Evolutionary conservation across 2,113 vertebrate species (phyloP), one percentile per base, ranked within the genome.

Genomic region (Myrmecophaga tridactyla): DNA sequence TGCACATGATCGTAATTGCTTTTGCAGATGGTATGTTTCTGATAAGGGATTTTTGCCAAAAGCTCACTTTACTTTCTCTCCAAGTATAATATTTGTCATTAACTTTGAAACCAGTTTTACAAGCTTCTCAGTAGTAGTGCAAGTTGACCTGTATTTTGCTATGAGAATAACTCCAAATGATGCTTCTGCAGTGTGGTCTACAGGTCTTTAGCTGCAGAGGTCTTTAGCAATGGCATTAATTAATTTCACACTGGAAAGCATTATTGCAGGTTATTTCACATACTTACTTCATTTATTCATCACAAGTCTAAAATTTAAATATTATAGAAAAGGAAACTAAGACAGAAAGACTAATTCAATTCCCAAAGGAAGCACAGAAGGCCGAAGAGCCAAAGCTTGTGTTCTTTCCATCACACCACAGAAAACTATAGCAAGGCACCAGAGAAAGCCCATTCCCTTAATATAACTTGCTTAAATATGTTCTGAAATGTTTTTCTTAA

Each of bases 51-150:
- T 96, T 97, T 83, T 96, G 96, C 90, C 96, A 97, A 96, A 96
- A 97, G 95, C 82, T 97, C 94, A n/a, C 89, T 97, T 96, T 89
- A 96, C 94, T 97, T 96, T 96, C 96, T 95, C 67, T 96, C 95
- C 94, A 96, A 96, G 92, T 81, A 96, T 94, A 96, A 90, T 97
- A 97, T 96, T 96, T 97, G 95, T 94, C 89, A 97, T 96, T 96
- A 96, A 97, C 82, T 95, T 96, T 95, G 82, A 97, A 97, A 97
- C 96, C 97, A 96, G 97, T 96, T 97, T 95, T 96, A 97, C 97
- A 96, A 96, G 96, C 85, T 95, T 95, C 86, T 95, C 60, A 86
- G 69, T 70, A 63, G 15, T 85, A 62, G 63, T 80, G 41, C 91
- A 72, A 94, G 75, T n/a, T 94, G 69, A 95, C 67, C 94, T 94